These are phyloP conservation scores for Procambarus virginalis DNA, from an alignment of 1,140 invertebrate genomes.

Conservation along the genomic window DNA sequence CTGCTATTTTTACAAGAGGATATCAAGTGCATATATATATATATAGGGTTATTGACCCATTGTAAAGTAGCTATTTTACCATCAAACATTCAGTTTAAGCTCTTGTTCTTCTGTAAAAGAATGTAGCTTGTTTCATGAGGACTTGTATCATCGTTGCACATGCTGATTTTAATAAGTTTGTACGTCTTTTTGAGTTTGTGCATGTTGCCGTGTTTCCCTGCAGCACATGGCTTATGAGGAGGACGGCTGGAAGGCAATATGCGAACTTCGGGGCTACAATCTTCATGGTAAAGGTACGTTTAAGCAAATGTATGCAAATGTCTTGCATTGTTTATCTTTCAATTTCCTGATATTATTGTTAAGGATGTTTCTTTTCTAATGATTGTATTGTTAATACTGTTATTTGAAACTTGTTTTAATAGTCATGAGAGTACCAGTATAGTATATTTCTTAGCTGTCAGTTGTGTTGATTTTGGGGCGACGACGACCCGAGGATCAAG, in stretches of 20 bases:
- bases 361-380: too few relatives aligned
- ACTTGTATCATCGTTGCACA: background rate
- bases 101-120: background rate
- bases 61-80: background rate
- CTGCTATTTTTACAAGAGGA: background rate
- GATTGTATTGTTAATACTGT: too few relatives aligned
- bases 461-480: too few relatives aligned
- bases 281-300: conserved; percentile 68
- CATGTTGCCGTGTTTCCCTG: conserved; percentile 3
- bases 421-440: too few relatives aligned
- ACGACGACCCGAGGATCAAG: too few relatives aligned
- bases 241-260: conserved; percentile 66
- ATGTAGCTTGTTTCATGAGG: background rate
- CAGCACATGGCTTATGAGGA: conserved; percentile 69
- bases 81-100: background rate
- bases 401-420: too few relatives aligned
- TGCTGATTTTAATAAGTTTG: conserved; percentile 16
- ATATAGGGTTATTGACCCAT: background rate
- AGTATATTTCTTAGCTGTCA: too few relatives aligned
- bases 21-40: background rate
- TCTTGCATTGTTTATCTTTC: background rate
- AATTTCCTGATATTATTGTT: too few relatives aligned
- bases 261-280: conserved; percentile 59
- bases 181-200: conserved; percentile 6
- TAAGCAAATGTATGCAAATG: background rate